Base-by-base conservation (phyloP, 2,888 invertebrate species). In the Deroplatys truncata region DNA sequence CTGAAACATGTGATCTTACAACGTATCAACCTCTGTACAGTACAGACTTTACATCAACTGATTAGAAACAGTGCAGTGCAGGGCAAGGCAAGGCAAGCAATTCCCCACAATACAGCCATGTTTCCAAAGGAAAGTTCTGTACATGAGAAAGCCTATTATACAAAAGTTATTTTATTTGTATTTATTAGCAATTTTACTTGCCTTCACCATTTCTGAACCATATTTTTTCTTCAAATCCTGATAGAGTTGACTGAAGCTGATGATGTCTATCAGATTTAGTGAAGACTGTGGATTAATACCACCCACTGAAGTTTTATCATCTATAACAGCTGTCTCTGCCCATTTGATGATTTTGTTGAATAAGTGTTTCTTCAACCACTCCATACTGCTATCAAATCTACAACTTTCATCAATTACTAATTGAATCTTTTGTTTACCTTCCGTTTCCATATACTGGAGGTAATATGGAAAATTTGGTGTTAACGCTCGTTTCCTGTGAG, bases 141-240 rank as follows among this genome's bases (percentile, higher is more conserved):
- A 35, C 35, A 35, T 35, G 5, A 43, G 2, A 13, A 0, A 0
- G 1, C 13, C 43, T 13, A 13, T 13, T 2, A 13, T 43, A 13
- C 1, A 43, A 13, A 43, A 43, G 13, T 13, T 43, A 7, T 43
- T 43, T 43, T 10, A 13, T 7, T 43, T 43, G 13, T 13, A 43
- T 43, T 43, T 43, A 43, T 43, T 13, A 72, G 7, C 16, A 20
- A 72, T 72, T 20, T 29, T 88, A 91, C 91, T 92, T 93, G 96
- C 97, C 94, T 96, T 94, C 16, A 97, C 95, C 92, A 98, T 95
- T 90, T 95, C 94, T 90, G 94, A 94, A 0, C 97, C 97, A 95
- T 98, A 97, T 93, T 97, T 98, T 2, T 94, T 92, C 93, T 98
- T 98, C 15, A 98, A 93, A 35, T 95, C 92, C 92, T 96, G 95